Percentiles rank a stretch among this genome's conserved stretches.
phyloP scores from a whole-genome alignment of 2,797 vertebrate species.

The Molossus molossus region DNA sequence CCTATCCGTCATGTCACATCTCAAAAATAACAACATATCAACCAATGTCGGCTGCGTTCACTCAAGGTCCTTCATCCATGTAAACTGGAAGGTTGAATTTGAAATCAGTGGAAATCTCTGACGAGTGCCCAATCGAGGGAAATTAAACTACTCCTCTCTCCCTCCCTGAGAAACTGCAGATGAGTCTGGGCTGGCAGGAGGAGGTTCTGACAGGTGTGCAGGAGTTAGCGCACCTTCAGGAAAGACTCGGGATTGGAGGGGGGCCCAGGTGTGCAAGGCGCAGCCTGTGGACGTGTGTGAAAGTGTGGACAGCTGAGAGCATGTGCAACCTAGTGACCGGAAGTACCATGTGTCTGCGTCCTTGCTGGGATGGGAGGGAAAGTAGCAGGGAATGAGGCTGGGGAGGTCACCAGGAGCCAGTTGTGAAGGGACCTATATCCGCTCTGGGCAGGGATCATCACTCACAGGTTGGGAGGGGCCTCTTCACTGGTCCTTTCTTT shows the following conservation, averaged over 20 bases:
- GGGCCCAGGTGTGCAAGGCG: not conserved
- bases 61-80: not conserved
- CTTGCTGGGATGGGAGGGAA: not conserved
- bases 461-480: not conserved
- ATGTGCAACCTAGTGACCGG: accelerated
- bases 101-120: not conserved
- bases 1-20: not conserved
- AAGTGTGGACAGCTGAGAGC: accelerated
- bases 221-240: not conserved
- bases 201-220: not conserved
- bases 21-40: not conserved
- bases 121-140: not conserved
- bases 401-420: accelerated
- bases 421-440: not conserved
- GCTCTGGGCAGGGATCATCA: not conserved
- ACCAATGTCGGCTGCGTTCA: no score
- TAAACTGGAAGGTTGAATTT: not conserved
- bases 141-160: not conserved
- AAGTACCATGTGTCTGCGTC: not conserved
- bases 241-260: not conserved
- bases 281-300: accelerated
- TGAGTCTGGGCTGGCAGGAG: not conserved
- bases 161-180: not conserved
- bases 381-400: not conserved
- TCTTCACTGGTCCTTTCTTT: not conserved